These are phyloP conservation scores for Guaruba guarouba DNA, from an alignment of 2,113 vertebrate species.

Conservation along the genomic window DNA sequence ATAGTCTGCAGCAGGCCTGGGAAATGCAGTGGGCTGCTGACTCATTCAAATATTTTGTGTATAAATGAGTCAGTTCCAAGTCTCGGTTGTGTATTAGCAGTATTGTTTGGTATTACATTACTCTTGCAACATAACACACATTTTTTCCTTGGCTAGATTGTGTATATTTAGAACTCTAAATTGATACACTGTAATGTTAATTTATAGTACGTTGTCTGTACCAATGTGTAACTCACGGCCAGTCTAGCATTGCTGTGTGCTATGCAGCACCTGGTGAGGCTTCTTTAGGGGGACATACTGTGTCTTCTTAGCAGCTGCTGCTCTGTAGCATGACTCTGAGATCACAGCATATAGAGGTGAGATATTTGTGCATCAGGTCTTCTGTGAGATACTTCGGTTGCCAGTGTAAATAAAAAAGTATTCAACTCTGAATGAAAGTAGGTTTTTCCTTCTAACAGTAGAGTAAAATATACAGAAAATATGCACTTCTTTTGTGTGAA, in stretches of 20 bases:
- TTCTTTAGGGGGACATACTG: not conserved
- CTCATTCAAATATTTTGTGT: constrained; percentile 37
- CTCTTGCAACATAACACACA: not conserved
- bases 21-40: constrained; percentile 42
- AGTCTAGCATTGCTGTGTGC: not conserved
- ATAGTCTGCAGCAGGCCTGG: constrained; percentile 18
- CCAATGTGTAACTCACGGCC: not conserved
- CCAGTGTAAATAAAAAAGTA: not conserved
- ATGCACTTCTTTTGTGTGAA: not conserved
- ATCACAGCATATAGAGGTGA: not conserved
- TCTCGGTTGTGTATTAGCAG: not conserved
- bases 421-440: not conserved
- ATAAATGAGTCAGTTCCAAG: not conserved
- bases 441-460: not conserved
- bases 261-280: not conserved
- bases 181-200: not conserved
- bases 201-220: not conserved
- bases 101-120: constrained; percentile 6
- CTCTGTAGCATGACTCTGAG: not conserved
- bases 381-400: not conserved
- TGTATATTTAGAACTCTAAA: not conserved
- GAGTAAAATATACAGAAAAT: not conserved
- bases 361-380: not conserved
- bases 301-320: not conserved
- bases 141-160: constrained; percentile 1